Conservation (phyloP, 2,888 invertebrate genomes). For the Strigamia crassipes region DNA sequence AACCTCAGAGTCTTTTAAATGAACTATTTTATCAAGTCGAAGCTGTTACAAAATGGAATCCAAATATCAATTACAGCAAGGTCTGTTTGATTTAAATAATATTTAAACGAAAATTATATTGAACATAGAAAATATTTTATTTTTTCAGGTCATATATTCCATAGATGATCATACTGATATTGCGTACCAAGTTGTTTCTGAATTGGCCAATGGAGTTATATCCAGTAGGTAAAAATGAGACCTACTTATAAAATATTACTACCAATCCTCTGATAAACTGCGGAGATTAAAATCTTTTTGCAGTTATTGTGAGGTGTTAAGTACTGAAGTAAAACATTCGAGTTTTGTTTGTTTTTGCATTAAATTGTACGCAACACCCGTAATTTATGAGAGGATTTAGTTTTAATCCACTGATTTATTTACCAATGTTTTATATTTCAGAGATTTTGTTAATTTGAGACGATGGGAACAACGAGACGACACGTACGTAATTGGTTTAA, state of each 20-base stretch:
- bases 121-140: not conserved
- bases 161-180: slow-evolving; percentile 41
- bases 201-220: slow-evolving; percentile 1
- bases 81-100: not conserved
- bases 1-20: not conserved
- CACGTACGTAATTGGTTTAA: not conserved
- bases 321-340: too few relatives aligned
- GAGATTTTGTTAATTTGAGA: slow-evolving; percentile 42
- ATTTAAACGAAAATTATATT: not conserved
- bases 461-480: not conserved
- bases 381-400: too few relatives aligned
- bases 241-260: not conserved
- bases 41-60: slow-evolving; percentile 27
- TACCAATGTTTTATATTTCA: not conserved
- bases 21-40: slow-evolving; percentile 28
- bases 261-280: not conserved
- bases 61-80: not conserved
- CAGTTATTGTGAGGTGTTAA: too few relatives aligned
- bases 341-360: too few relatives aligned
- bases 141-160: not conserved
- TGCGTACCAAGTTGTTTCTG: slow-evolving; percentile 12
- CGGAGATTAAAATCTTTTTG: too few relatives aligned
- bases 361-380: too few relatives aligned
- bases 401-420: too few relatives aligned
- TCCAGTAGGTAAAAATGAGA: slow-evolving; percentile 39